A percentile compares a stretch with the other conserved stretches of the same genome.
Conservation (phyloP, 2,797 vertebrate species). For the Glyptemys insculpta region DNA sequence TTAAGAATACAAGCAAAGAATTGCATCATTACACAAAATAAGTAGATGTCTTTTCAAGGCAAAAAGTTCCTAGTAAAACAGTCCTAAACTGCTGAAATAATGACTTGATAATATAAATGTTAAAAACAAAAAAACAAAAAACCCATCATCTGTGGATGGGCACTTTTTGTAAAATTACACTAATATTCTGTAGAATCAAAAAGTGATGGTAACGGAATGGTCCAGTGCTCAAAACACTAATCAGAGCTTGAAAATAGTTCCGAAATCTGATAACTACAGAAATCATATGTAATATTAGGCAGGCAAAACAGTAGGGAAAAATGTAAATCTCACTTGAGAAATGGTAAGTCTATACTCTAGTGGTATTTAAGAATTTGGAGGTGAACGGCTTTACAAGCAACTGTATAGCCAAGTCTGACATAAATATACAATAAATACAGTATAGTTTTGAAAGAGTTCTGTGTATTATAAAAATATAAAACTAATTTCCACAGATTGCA, state of each 20-base stretch:
- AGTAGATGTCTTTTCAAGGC: neutral
- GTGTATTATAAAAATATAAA: neutral
- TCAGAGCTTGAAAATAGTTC: neutral
- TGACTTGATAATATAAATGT: slow-evolving; percentile 61
- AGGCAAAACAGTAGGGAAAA: neutral
- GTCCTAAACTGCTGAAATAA: slow-evolving; percentile 66
- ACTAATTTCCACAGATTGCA: neutral
- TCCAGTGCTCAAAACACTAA: neutral
- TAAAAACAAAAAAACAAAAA: neutral
- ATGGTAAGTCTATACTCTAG: neutral
- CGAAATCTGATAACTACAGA: neutral
- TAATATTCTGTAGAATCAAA: neutral
- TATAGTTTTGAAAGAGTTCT: neutral
- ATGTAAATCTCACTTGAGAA: neutral
- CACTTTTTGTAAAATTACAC: neutral
- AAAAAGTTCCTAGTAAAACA: slow-evolving; percentile 46
- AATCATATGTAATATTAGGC: fast-evolving
- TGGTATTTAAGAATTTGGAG: neutral
- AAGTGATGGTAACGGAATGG: neutral
- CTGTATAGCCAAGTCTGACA: neutral
- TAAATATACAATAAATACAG: fast-evolving
- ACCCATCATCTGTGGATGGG: neutral
- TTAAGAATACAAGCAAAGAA: slow-evolving; percentile 64
- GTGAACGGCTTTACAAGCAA: neutral
- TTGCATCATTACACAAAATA: slow-evolving; percentile 13